These are phyloP conservation scores for Talpa occidentalis DNA, from an alignment of 2,113 vertebrate species.

Conservation along the genomic window DNA sequence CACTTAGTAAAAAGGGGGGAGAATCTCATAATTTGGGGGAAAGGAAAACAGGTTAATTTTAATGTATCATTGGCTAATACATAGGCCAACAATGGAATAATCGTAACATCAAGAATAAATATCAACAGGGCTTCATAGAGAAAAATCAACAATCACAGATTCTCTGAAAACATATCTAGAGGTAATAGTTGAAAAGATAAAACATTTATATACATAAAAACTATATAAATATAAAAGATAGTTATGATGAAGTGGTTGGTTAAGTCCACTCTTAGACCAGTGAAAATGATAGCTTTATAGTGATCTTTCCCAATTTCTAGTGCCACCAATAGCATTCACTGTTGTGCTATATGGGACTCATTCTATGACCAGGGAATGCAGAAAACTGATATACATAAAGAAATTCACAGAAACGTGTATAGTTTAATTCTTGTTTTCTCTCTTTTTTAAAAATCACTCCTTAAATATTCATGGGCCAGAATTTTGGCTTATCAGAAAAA, in stretches of 20 bases:
- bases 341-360: not conserved
- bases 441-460: not conserved
- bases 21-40: not conserved
- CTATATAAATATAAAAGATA: constrained; percentile 15
- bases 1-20: not conserved
- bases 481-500: constrained; percentile 43
- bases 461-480: constrained; percentile 7
- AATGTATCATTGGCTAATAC: not conserved
- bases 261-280: not conserved
- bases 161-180: not conserved
- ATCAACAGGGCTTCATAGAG: not conserved
- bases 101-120: not conserved
- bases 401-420: constrained; percentile 21
- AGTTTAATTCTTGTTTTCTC: constrained; percentile 45
- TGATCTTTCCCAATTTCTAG: not conserved
- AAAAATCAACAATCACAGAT: not conserved
- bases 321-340: not conserved
- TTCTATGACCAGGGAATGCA: not conserved
- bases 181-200: not conserved
- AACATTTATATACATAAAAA: not conserved
- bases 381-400: constrained; percentile 13
- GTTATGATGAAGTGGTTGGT: not conserved
- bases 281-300: not conserved
- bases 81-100: not conserved
- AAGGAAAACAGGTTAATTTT: not conserved